phyloP scores from a whole-genome alignment of 2,888 invertebrate genomes.

The Eudasyphora cyanicolor region DNA sequence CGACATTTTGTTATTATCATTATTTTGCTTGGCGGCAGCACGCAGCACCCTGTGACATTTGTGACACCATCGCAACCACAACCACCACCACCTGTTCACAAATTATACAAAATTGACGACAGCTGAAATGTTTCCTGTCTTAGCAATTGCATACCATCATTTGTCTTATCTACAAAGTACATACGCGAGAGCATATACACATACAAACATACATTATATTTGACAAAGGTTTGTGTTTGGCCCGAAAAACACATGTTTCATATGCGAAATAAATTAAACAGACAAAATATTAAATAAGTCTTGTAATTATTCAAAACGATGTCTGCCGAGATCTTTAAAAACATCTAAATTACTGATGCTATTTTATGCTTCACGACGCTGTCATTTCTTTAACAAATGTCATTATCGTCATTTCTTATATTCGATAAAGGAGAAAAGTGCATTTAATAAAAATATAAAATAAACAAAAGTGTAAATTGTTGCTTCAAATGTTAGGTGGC shows the following conservation, averaged over 20 bases:
- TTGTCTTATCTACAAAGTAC: conserved; percentile 32
- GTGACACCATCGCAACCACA: too few relatives aligned
- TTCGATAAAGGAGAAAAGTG: too few relatives aligned
- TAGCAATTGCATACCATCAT: conserved; percentile 42
- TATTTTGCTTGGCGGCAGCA: not conserved
- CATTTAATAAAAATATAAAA: too few relatives aligned
- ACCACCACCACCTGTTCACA: conserved; percentile 56
- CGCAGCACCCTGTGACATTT: not conserved
- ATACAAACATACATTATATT: not conserved
- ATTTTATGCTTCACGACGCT: too few relatives aligned
- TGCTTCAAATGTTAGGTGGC: too few relatives aligned
- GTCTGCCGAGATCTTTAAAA: not conserved
- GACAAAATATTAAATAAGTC: conserved; percentile 14
- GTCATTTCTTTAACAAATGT: too few relatives aligned
- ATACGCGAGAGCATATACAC: not conserved
- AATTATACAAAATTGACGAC: conserved; percentile 50
- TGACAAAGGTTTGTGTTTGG: not conserved
- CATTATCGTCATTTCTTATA: too few relatives aligned
- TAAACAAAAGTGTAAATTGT: too few relatives aligned
- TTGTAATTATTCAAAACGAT: conserved; percentile 15
- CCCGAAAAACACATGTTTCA: not conserved
- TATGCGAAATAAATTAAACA: conserved; percentile 3
- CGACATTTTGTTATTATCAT: too few relatives aligned
- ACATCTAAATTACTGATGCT: conserved; percentile 30
- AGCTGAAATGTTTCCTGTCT: conserved; percentile 59